Conservation (phyloP, 2,113 vertebrate genomes). For the Beaufortia kweichowensis region DNA sequence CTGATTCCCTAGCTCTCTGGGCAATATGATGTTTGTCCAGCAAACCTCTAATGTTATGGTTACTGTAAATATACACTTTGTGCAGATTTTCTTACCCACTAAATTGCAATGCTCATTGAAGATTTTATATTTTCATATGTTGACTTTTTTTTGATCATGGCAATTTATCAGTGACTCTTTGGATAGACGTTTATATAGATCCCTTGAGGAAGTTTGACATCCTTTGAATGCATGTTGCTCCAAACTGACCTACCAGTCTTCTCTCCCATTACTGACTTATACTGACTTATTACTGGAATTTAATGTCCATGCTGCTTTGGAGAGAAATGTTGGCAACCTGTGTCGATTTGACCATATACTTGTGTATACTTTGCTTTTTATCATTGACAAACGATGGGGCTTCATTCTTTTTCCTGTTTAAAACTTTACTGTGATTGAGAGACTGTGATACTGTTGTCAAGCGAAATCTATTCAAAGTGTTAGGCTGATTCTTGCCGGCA, state of each 20-base stretch:
- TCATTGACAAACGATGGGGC: constrained; percentile 44
- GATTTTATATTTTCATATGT: constrained; percentile 54
- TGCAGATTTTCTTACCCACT: constrained; percentile 17
- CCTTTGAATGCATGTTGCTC: constrained; percentile 42
- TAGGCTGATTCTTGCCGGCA: constrained; percentile 36
- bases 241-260: constrained; percentile 17
- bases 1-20: neutral
- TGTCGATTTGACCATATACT: constrained; percentile 31
- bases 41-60: constrained; percentile 2
- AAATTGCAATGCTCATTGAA: constrained; percentile 24
- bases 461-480: constrained; percentile 47
- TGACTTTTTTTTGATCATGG: constrained; percentile 24
- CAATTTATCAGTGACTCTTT: constrained; percentile 45
- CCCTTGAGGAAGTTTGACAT: constrained; percentile 25
- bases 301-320: constrained; percentile 16
- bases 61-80: constrained; percentile 46
- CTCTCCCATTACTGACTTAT: constrained; percentile 11
- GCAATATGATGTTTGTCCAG: constrained; percentile 24
- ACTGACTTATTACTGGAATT: too few relatives aligned
- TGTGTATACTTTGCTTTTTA: constrained; percentile 32
- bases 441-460: constrained; percentile 52
- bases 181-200: constrained; percentile 28
- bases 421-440: constrained; percentile 47
- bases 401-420: constrained; percentile 21
- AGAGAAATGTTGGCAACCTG: constrained; percentile 10